phyloP scores from a whole-genome alignment of 2,888 invertebrate species.

The Eutolmus rufibarbis region DNA sequence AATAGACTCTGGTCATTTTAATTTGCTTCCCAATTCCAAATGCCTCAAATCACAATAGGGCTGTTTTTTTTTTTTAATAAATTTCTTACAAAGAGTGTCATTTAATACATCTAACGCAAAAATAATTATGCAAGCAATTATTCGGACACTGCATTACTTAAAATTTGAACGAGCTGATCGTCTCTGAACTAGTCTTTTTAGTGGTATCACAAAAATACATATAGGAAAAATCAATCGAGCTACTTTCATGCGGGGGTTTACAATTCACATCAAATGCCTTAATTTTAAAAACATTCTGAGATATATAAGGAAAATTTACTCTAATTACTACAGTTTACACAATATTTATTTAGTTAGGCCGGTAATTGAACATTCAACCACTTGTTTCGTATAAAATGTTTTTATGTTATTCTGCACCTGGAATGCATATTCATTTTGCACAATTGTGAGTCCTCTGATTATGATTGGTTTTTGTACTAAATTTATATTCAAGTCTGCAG shows the following conservation, averaged over 20 bases:
- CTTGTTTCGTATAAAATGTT: not conserved
- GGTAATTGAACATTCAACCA: conserved; percentile 13
- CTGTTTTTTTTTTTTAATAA: not conserved
- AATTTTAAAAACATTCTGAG: not conserved
- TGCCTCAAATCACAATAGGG: not conserved
- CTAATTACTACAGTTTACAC: not conserved
- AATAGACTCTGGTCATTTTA: not conserved
- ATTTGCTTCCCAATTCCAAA: not conserved
- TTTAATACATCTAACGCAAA: not conserved
- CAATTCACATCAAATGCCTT: not conserved
- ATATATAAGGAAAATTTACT: not conserved
- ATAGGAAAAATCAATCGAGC: not conserved
- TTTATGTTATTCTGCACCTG: not conserved
- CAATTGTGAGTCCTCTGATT: not conserved
- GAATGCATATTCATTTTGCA: not conserved
- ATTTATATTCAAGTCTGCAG: not conserved
- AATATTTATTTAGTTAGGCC: conserved; percentile 9
- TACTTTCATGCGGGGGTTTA: not conserved
- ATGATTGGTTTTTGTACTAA: not conserved
- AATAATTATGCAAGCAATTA: not conserved
- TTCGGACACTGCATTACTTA: not conserved
- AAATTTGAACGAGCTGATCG: not conserved
- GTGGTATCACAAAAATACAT: not conserved
- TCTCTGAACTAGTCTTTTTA: not conserved
- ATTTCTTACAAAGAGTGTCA: not conserved